Percentiles rank a stretch among this genome's conserved stretches.
These are phyloP conservation scores for Brachymystax lenok DNA, from an alignment of 2,797 vertebrate genomes.

Conservation along the genomic window DNA sequence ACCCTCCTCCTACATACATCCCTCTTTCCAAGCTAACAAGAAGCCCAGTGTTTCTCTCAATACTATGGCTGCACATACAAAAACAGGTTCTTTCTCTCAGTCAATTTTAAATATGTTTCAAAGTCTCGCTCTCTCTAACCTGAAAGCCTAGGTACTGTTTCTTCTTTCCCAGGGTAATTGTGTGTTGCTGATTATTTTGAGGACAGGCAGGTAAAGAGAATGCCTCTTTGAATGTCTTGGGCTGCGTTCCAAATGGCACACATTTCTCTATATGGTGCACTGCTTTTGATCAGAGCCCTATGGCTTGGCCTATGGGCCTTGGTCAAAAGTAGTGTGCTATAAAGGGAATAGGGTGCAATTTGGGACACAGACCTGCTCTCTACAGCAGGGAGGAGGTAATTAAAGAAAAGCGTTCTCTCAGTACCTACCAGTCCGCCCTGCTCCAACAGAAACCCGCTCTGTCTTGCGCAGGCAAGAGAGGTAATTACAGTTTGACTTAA, in stretches of 20 bases:
- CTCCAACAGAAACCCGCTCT: slow-evolving; percentile 64
- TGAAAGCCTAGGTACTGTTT: slow-evolving; percentile 40
- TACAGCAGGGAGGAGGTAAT: slow-evolving; percentile 63
- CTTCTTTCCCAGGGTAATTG: slow-evolving; percentile 57
- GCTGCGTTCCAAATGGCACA: background rate
- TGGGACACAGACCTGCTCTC: background rate
- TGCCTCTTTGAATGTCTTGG: slow-evolving; percentile 48
- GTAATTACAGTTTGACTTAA: slow-evolving; percentile 68
- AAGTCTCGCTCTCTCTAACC: background rate
- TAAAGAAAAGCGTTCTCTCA: slow-evolving; percentile 71
- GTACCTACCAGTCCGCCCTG: slow-evolving; percentile 55
- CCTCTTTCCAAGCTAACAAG: slow-evolving; percentile 52
- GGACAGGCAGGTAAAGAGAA: slow-evolving; percentile 53
- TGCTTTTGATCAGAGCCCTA: background rate
- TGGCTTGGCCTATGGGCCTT: no score
- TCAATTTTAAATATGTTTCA: slow-evolving; percentile 53
- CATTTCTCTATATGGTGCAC: background rate
- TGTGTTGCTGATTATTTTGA: slow-evolving; percentile 58
- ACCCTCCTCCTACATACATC: slow-evolving; percentile 50
- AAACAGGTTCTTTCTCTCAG: slow-evolving; percentile 9
- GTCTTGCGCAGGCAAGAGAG: slow-evolving; percentile 72
- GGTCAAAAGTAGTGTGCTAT: no score
- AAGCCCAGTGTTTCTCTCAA: slow-evolving; percentile 49
- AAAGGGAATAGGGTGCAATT: background rate
- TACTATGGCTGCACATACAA: slow-evolving; percentile 24